Base-by-base conservation (phyloP, 2,113 vertebrate genomes). In the Oostethus manadensis region DNA sequence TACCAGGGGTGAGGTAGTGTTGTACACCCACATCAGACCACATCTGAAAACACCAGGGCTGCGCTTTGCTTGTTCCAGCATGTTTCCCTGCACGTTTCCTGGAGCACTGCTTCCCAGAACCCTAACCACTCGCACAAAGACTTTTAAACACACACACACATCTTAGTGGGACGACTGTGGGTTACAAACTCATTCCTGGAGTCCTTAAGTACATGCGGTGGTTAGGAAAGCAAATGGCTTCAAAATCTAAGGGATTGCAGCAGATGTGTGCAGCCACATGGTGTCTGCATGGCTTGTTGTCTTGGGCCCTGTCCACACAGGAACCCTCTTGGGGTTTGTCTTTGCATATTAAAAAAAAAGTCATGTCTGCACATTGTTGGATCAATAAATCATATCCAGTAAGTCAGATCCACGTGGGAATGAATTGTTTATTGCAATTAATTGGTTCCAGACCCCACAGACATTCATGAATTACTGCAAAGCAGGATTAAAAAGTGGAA, bases 31-130 rank as follows among this genome's bases (percentile, higher is more conserved):
- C 73, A 78, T 69, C 74, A 69, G 64, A 60, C 84, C 80, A 79
- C 87, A 82, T 83, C 77, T 81, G 74, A 84, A 81, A 70, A 59
- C 74, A 63, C 64, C 81, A 71, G 78, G 82, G 64, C 71, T 72
- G 53, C 14, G 43, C 68, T 33, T 56, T 65, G 74, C 86, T 72
- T 84, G 84, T 84, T 84, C 73, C 74, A 81, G 76, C 78, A 46
- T 83, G 86, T 71, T 79, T 56, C 76, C 69, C 71, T 70, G 66
- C 64, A 70, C 78, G 78, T 87, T 87, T 88, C 80, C 76, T 77
- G 73, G 74, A 82, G 78, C 58, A 68, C 8, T 5, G 58, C 70
- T 88, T 90, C 88, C 87, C 83, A 85, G 88, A 89, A 89, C 62
- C 55, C 64, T 60, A 75, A 80, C 81, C 83, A 59, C 78, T 70